Percentiles rank a stretch among this genome's conserved stretches.
Evolutionary conservation across 2,888 invertebrate genomes (phyloP).

Genomic region (Phengaris arion): DNA sequence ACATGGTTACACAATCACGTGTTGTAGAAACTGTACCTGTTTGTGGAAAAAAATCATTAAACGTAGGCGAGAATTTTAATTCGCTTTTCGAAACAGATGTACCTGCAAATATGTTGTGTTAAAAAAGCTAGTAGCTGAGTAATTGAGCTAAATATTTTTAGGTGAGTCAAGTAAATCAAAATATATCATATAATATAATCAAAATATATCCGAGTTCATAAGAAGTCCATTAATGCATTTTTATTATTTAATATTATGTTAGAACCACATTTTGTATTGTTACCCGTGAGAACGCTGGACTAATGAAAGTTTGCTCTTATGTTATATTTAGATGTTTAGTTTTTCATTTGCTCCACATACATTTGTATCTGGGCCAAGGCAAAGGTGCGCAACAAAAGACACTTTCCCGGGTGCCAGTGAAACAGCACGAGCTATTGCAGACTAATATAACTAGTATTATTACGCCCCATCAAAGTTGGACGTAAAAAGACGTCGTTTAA

Average conservation of each 20-base stretch:
- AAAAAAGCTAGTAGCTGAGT: too few relatives aligned
- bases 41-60: not conserved
- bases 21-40: not conserved
- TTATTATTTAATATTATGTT: slow-evolving; percentile 12
- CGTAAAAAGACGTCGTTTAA: slow-evolving; percentile 37
- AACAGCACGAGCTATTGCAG: slow-evolving; percentile 25
- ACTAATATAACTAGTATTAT: slow-evolving; percentile 32
- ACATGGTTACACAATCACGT: slow-evolving; percentile 4
- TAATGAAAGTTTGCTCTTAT: slow-evolving; percentile 9
- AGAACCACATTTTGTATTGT: not conserved
- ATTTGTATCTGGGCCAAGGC: slow-evolving; percentile 19
- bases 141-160: too few relatives aligned
- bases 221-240: not conserved
- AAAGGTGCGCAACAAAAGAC: slow-evolving; percentile 25
- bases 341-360: slow-evolving; percentile 19
- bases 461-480: slow-evolving; percentile 34
- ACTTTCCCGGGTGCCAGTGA: slow-evolving; percentile 16
- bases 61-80: not conserved
- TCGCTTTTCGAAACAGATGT: not conserved
- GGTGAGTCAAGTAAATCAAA: too few relatives aligned
- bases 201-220: too few relatives aligned
- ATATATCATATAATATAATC: too few relatives aligned
- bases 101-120: too few relatives aligned
- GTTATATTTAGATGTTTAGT: slow-evolving; percentile 22
- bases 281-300: slow-evolving; percentile 2